Evolutionary conservation across 2,888 invertebrate genomes (phyloP).

Genomic region (Ligdia adustata): DNA sequence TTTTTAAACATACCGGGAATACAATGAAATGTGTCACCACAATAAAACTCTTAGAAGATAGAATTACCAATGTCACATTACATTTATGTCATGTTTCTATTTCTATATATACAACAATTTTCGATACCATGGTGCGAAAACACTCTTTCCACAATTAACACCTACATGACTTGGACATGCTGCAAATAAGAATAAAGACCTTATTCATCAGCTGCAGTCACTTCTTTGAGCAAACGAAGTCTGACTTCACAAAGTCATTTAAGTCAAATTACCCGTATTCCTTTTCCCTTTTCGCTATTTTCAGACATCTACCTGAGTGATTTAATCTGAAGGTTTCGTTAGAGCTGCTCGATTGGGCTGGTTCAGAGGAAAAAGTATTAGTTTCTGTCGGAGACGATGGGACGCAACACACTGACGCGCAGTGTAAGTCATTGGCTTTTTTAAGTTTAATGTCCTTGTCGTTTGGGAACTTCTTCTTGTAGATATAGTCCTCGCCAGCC

Average conservation of each 20-base stretch:
- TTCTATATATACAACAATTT: no score
- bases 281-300: slow-evolving; percentile 2
- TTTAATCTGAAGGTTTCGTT: neutral
- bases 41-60: no score
- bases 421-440: neutral
- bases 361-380: neutral
- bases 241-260: neutral
- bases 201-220: no score
- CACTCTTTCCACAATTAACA: no score
- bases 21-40: no score
- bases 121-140: no score
- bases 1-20: no score
- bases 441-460: neutral
- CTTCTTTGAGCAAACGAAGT: no score
- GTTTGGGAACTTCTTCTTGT: slow-evolving; percentile 8
- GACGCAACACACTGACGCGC: neutral
- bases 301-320: neutral
- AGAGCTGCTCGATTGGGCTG: neutral
- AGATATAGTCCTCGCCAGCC: slow-evolving; percentile 8
- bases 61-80: no score
- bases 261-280: neutral
- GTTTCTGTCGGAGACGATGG: neutral
- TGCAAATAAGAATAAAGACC: no score
- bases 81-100: no score
- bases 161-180: no score